Percentiles rank a stretch among this genome's conserved stretches.
These are phyloP conservation scores for Aricia agestis DNA, from an alignment of 1,140 invertebrate species.

Conservation along the genomic window DNA sequence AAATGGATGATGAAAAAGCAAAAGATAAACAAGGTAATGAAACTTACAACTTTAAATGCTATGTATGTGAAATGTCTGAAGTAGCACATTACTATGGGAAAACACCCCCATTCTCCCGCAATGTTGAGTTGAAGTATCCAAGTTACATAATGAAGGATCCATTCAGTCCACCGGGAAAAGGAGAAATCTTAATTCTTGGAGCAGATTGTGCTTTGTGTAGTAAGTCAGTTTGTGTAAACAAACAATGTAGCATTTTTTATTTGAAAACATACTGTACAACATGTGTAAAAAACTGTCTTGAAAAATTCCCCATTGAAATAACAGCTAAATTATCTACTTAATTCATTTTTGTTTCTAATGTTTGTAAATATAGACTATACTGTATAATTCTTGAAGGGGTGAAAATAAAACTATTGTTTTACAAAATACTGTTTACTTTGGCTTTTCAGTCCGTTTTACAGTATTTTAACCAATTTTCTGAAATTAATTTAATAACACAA, in stretches of 20 bases:
- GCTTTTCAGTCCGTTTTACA: constrained; percentile 72
- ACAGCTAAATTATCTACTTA: constrained; percentile 44
- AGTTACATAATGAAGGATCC: constrained; percentile 90
- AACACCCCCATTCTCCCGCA: constrained; percentile 82
- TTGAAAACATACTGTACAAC: constrained; percentile 82
- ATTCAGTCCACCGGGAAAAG: constrained; percentile 81
- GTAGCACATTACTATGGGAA: constrained; percentile 84
- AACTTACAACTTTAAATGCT: constrained; percentile 79
- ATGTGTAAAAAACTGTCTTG: constrained; percentile 79
- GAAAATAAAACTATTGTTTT: constrained; percentile 26
- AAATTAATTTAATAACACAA: constrained; percentile 68
- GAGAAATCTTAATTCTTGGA: constrained; percentile 84
- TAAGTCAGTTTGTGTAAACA: constrained; percentile 82
- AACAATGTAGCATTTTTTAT: constrained; percentile 89
- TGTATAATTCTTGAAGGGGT: not conserved
- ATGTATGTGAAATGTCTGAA: constrained; percentile 80
- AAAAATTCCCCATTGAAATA: constrained; percentile 80
- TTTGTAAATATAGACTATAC: not conserved
- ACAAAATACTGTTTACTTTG: constrained; percentile 76
- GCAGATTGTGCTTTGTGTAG: constrained; percentile 83
- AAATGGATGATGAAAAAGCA: constrained; percentile 40
- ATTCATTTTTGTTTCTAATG: not conserved
- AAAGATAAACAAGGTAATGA: constrained; percentile 40
- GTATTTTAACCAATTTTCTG: constrained; percentile 67
- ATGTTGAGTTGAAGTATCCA: constrained; percentile 80